Evolutionary conservation across 2,113 vertebrate species (phyloP).

Genomic region (Oryctolagus cuniculus): mOryCun1.1 NC_091448.1:47594001-47594500

Average conservation of each 20-base stretch:
- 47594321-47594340: slow-evolving; percentile 57
- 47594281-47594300: slow-evolving; percentile 35
- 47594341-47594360: slow-evolving; percentile 45
- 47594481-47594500: slow-evolving; percentile 56
- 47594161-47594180: slow-evolving; percentile 88
- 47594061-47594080: slow-evolving; percentile 81
- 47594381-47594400: slow-evolving; percentile 72
- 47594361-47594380: slow-evolving; percentile 67
- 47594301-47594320: not conserved
- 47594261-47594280: slow-evolving; percentile 84
- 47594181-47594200: slow-evolving; percentile 89
- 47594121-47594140: slow-evolving; percentile 89
- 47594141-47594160: slow-evolving; percentile 92
- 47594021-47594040: no score
- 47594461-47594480: slow-evolving; percentile 67
- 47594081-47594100: slow-evolving; percentile 85
- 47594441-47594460: slow-evolving; percentile 81
- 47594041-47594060: no score
- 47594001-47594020: no score
- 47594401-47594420: slow-evolving; percentile 79
- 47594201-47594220: slow-evolving; percentile 85
- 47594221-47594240: slow-evolving; percentile 88
- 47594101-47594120: slow-evolving; percentile 88
- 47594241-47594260: slow-evolving; percentile 88
- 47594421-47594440: slow-evolving; percentile 67